Base-by-base conservation (phyloP, 2,888 invertebrate genomes). In the Drosophila fungiperda region DNA sequence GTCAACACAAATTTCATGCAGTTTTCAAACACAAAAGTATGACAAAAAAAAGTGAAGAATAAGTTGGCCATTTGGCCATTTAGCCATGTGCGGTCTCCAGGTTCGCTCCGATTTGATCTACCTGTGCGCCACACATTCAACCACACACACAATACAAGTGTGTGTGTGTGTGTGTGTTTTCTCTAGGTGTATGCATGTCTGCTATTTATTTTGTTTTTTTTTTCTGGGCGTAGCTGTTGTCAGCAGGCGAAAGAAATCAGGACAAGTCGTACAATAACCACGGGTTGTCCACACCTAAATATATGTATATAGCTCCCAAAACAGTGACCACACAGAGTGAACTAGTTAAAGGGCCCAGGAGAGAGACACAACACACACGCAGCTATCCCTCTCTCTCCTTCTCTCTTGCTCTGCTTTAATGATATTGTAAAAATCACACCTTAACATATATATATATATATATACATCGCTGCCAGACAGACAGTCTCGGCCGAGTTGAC, bases 391-490 rank as follows among this genome's bases (percentile, higher is more conserved):
- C 50, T 50, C 1, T 7, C 33, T 20, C 32, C 1, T 15, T 8
- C 17, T 5, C 12, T 35, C 35, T 35, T 20, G 11, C 20, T 35
- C 49, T 59, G 20, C 55, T 80, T 82, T 90, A 91, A 90, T 90
- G 90, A 89, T 86, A 89, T 85, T 90, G 90, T 91, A 88, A 90
- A 89, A 91, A 91, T 91, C 90, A 91, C 90, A 91, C 91, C 91
- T 90, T 68, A 72, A 20, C 45, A 45, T 45, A 20, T 1, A 20
- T 42, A 20, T 20, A 42, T 7, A 20, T 11, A n/a, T 42, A 17
- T n/a, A n/a, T n/a, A 23, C 23, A 45, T 20, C 23, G 26, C 45
- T 45, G 2, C 45, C 45, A 23, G 45, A 45, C 45, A 45, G 65
- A 70, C 76, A 59, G 29, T 55, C 35, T 42, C 29, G 68, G 35